phyloP scores from a whole-genome alignment of 2,797 vertebrate species.

The Numenius phaeopus region DNA sequence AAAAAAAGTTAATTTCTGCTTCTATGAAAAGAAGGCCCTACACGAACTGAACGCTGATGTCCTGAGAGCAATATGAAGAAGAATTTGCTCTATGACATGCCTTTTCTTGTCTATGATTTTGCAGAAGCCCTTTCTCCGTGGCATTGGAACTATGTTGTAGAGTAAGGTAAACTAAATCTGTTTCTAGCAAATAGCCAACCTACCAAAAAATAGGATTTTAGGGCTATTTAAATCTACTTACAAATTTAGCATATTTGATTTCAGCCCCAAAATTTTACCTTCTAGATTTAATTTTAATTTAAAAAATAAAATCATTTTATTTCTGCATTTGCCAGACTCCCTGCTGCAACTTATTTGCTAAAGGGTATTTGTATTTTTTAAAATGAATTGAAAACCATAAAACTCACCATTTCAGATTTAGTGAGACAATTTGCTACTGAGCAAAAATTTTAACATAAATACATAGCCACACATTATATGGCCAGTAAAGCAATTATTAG shows the following conservation, averaged over 20 bases:
- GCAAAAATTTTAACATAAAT: not conserved
- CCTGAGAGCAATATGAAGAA: not conserved
- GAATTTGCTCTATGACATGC: not conserved
- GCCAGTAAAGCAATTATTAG: not conserved
- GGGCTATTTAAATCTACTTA: not conserved
- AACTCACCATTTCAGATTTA: not conserved
- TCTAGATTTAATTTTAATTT: not conserved
- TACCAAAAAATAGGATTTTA: not conserved
- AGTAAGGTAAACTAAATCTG: not conserved
- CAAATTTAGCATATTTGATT: not conserved
- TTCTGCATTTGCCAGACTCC: not conserved
- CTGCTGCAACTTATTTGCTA: not conserved
- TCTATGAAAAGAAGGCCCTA: not conserved
- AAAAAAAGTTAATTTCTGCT: not conserved
- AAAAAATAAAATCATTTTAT: not conserved
- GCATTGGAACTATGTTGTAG: not conserved
- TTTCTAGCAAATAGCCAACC: not conserved
- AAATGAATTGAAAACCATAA: not conserved
- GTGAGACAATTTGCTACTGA: not conserved
- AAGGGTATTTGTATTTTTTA: not conserved
- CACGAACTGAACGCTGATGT: not conserved
- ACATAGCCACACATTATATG: not conserved
- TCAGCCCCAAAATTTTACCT: not conserved
- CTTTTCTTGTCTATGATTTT: not conserved
- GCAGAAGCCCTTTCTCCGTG: not conserved